Percentiles rank a stretch among this genome's conserved stretches.
These are phyloP conservation scores for Mus caroli DNA, from an alignment of 2,797 vertebrate species.

Conservation along the genomic window DNA sequence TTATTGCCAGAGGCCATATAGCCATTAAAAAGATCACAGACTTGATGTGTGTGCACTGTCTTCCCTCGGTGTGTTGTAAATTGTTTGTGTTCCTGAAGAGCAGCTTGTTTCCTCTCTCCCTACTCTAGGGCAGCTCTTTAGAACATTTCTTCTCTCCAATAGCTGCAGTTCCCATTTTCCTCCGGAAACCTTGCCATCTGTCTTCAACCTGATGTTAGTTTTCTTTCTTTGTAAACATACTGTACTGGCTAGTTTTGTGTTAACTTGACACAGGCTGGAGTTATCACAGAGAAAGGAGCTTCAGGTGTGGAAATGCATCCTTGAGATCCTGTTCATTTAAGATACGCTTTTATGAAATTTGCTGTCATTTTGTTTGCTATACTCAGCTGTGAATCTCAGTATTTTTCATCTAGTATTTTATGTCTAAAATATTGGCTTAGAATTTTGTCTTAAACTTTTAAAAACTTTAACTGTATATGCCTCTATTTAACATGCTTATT, in stretches of 20 bases:
- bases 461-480: not conserved
- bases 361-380: not conserved
- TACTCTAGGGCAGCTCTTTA: not conserved
- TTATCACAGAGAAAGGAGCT: too few species aligned
- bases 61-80: not conserved
- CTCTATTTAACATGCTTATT: not conserved
- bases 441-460: not conserved
- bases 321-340: not conserved
- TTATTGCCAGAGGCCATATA: not conserved
- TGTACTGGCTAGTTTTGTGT: too few species aligned
- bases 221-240: not conserved
- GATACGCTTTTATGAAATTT: not conserved
- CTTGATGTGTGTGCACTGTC: not conserved
- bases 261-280: too few species aligned
- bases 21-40: not conserved
- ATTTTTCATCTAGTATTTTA: slow-evolving; percentile 9
- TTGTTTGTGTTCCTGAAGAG: not conserved
- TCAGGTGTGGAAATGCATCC: too few species aligned
- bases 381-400: not conserved
- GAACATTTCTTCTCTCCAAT: not conserved
- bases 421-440: slow-evolving; percentile 45
- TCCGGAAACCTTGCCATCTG: not conserved
- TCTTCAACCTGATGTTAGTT: not conserved
- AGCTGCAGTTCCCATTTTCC: not conserved
- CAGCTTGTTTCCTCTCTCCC: not conserved